Conservation (phyloP, 2,113 vertebrate species). For the Empidonax traillii region DNA sequence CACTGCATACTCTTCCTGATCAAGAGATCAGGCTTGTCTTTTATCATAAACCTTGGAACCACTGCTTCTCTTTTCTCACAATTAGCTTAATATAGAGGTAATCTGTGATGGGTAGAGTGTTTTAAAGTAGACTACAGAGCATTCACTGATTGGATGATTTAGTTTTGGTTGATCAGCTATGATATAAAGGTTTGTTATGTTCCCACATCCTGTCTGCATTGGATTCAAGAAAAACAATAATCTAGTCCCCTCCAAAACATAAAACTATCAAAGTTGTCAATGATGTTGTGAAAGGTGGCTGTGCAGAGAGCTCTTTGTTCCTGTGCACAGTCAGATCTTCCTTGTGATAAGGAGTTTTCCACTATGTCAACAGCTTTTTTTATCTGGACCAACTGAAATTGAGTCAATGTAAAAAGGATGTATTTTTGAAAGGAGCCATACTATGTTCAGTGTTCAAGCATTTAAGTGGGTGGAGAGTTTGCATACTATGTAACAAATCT, state of each 20-base stretch:
- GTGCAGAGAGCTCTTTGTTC: background rate
- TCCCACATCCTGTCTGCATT: background rate
- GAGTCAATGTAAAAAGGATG: background rate
- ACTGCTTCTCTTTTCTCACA: background rate
- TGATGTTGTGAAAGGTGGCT: background rate
- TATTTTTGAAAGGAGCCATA: background rate
- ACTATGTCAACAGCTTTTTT: background rate
- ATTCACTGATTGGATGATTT: background rate
- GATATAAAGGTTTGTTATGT: background rate
- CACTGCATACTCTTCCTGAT: background rate
- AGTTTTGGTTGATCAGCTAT: background rate
- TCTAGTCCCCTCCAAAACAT: background rate
- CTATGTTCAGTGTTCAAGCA: background rate
- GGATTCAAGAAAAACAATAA: background rate
- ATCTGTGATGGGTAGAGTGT: background rate
- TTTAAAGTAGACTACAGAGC: background rate
- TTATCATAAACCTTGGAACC: background rate
- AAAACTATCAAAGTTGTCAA: background rate
- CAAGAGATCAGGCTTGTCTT: background rate
- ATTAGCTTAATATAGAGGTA: background rate
- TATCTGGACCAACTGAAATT: background rate
- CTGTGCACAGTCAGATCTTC: background rate
- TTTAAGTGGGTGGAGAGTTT: background rate
- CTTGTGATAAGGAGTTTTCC: background rate
- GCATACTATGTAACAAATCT: background rate